Base-by-base conservation (phyloP, 1,140 invertebrate species). In the Drosophila azteca region DNA sequence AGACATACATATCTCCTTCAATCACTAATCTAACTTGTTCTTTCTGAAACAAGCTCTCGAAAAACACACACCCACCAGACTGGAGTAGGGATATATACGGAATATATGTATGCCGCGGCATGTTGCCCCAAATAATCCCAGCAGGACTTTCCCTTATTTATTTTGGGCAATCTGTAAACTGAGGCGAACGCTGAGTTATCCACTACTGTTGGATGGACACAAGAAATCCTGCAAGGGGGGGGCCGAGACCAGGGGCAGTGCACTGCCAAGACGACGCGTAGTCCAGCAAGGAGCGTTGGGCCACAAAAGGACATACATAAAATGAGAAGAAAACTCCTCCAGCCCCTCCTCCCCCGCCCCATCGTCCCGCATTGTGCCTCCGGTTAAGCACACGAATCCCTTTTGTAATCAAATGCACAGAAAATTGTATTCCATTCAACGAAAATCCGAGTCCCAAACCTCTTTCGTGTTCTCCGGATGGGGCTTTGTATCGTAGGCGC, bases 331-430 rank as follows among this genome's bases (percentile, higher is more conserved):
- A 68, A 64, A 31, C 29, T 31, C 17, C 17, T 20, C 17, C 17
- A 20, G 0, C 17, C 17, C 17, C 17, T 20, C 0, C 17, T 1
- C 17, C 0, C 17, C 17, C 17, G 0, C 1, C 17, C 7, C 7
- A 9, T 3, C 31, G 8, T 3, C 31, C 31, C 31, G 31, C 67
- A 67, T 82, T 82, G 71, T 83, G 75, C 61, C 62, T 67, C 53
- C 68, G 71, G 70, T 85, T 77, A 81, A 83, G 82, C 81, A 83
- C 81, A 79, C 77, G 82, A 87, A 77, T 84, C 81, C 82, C 81
- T 81, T 84, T 84, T 84, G 81, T 84, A 87, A 84, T 84, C 81
- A 84, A 84, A 84, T 84, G 82, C 81, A 81, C 68, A 87, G 82
- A 85, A 84, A 84, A 81, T 87, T 85, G 69, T 85, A 70, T 84